Evolutionary conservation across 2,797 vertebrate species (phyloP).

Genomic region (Ispidina lecontei): DNA sequence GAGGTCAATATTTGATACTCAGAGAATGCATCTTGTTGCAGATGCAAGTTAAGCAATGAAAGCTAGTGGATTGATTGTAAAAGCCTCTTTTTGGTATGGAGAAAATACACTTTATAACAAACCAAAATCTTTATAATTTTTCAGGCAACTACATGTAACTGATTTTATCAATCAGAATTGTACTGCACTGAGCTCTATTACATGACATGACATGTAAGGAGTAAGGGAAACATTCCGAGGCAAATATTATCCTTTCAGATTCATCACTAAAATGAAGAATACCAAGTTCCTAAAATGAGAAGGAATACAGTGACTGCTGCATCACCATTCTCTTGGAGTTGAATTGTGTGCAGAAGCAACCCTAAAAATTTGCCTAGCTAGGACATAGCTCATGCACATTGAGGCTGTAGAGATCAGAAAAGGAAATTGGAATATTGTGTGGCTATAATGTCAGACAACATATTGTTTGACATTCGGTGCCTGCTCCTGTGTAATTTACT

Average conservation of each 20-base stretch:
- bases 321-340: background rate
- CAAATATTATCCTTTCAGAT: background rate
- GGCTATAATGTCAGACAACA: conserved; percentile 8
- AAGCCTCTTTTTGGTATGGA: background rate
- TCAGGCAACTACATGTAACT: background rate
- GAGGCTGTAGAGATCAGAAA: background rate
- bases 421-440: conserved; percentile 40
- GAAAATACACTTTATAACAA: background rate
- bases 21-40: background rate
- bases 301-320: background rate
- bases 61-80: background rate
- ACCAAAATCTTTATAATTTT: background rate
- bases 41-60: background rate
- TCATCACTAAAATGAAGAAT: background rate
- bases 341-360: background rate
- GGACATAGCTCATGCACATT: background rate
- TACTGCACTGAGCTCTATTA: background rate
- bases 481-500: conserved; percentile 57
- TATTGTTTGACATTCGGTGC: conserved; percentile 45
- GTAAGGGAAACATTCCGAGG: background rate
- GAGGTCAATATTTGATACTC: background rate
- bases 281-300: background rate
- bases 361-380: background rate
- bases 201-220: background rate
- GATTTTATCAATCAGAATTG: background rate